A percentile compares a stretch with the other conserved stretches of the same genome.
These are phyloP conservation scores for Euschistus heros DNA, from an alignment of 1,140 invertebrate species.

Conservation along the genomic window DNA sequence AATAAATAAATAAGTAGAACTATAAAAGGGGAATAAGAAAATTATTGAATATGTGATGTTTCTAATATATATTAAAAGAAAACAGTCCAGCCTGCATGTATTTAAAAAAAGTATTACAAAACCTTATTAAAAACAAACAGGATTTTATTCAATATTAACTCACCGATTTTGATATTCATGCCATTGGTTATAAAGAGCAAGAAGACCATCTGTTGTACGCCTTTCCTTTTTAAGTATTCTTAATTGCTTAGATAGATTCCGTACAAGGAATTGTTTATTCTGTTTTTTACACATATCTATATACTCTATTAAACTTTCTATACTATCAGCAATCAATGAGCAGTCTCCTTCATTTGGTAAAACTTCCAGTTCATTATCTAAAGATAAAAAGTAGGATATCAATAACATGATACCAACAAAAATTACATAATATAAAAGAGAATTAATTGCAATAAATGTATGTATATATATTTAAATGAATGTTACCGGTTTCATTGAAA, in stretches of 20 bases:
- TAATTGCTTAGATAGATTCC: background rate
- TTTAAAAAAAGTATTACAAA: too few species aligned
- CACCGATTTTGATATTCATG: constrained; percentile 19
- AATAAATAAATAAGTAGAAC: too few species aligned
- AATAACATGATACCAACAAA: too few species aligned
- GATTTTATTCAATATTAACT: background rate
- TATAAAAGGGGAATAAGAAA: too few species aligned
- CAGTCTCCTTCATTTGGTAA: background rate
- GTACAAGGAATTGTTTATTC: background rate
- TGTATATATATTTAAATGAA: too few species aligned
- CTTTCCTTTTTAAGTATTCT: constrained; percentile 4
- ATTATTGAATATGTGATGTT: too few species aligned
- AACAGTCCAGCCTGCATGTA: too few species aligned
- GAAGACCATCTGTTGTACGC: constrained; percentile 9
- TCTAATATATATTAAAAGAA: too few species aligned
- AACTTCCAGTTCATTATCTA: constrained; percentile 2
- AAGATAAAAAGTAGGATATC: background rate
- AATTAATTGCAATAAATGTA: too few species aligned
- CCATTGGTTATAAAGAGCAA: constrained; percentile 17
- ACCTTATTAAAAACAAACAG: background rate
- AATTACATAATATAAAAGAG: too few species aligned
- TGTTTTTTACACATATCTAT: background rate
- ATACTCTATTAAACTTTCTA: background rate
- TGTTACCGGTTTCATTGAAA: too few species aligned
- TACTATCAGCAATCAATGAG: background rate